Base-by-base conservation (phyloP, 2,888 invertebrate species). In the Rosalia funebris region DNA sequence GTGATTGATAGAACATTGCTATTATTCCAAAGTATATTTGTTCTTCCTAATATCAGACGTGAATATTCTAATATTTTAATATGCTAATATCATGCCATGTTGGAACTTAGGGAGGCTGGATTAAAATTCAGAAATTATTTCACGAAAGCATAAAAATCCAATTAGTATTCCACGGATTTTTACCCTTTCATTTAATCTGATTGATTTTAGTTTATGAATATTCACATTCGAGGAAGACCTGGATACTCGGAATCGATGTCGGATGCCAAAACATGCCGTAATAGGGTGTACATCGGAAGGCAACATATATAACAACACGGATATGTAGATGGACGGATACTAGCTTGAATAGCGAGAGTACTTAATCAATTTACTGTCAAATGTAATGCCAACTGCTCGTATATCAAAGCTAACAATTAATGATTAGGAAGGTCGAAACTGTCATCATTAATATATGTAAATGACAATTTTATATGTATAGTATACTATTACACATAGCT, bases 301-400 rank as follows among this genome's bases (percentile, higher is more conserved):
- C 36, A 19, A 48, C 50, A 25, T 25, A 50, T 50, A 39, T 39
- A 50, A 50, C 50, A 39, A 50, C 50, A 15, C 9, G 50, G 39
- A 50, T 50, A 50, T 14, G 17, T 48, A 48, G 48, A 48, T 48
- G 48, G 50, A 50, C 16, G 50, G 50, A 37, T 41, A 39, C 50
- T 39, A 25, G 50, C 50, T 50, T 39, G 50, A 50, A 50, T 39
- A 41, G 20, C 25, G 69, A 68, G 74, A 69, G 72, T 65, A 73
- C 73, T 77, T 75, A 77, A 76, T 76, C 76, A 76, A 75, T 74
- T 75, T 68, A 72, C 69, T 76, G 77, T 76, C 77, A 76, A 71
- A 68, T 69, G 69, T 76, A 75, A 73, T 72, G 69, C 72, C 62
- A 71, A 71, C 70, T 73, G 75, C 75, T 76, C 75, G 72, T 76